Percentiles rank a stretch among this genome's conserved stretches.
These are phyloP conservation scores for Rallus limicola DNA, from an alignment of 2,113 vertebrate species.

Conservation along the genomic window DNA sequence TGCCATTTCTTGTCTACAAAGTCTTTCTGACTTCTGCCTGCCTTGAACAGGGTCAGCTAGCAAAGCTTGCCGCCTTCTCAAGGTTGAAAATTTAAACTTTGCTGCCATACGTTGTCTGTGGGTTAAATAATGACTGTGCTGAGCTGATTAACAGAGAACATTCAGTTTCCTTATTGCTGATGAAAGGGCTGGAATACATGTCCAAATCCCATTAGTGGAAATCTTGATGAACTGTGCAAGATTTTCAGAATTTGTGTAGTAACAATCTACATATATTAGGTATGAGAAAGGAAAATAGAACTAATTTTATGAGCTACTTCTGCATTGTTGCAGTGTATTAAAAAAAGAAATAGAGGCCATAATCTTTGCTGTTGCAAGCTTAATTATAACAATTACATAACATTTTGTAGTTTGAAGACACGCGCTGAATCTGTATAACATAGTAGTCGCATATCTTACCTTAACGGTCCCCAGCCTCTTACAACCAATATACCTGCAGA, in stretches of 20 bases:
- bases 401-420: neutral
- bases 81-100: constrained; percentile 41
- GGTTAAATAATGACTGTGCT: constrained; percentile 51
- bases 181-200: constrained; percentile 23
- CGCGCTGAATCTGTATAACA: accelerated
- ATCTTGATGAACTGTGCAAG: constrained; percentile 8
- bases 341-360: neutral
- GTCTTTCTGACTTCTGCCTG: constrained; percentile 18
- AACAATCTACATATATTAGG: neutral
- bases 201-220: constrained; percentile 23
- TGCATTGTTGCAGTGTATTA: neutral
- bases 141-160: constrained; percentile 42
- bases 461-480: neutral
- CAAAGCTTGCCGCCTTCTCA: neutral
- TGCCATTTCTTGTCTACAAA: neutral
- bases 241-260: neutral
- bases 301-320: neutral
- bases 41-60: constrained; percentile 7
- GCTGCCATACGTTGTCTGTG: constrained; percentile 2
- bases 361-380: neutral
- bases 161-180: constrained; percentile 44
- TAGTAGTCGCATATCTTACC: neutral
- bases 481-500: neutral
- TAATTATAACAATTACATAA: neutral
- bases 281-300: neutral